Evolutionary conservation across 1,140 invertebrate genomes (phyloP), one percentile per base, ranked within the genome.

Genomic region (Steinernema khuongi): DNA sequence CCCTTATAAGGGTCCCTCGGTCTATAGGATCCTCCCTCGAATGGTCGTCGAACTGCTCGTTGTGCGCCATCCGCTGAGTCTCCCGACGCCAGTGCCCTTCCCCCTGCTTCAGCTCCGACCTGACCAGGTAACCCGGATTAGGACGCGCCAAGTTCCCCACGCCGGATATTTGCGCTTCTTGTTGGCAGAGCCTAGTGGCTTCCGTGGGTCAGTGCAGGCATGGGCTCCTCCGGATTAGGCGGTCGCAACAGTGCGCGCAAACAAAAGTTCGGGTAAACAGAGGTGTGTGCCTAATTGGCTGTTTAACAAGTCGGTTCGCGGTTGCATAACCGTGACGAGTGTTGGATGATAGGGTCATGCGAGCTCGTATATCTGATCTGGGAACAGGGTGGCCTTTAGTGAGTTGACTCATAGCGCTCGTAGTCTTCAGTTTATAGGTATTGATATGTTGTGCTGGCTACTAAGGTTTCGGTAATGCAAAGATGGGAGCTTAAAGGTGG

Each of bases 261-360:
- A 60, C 50, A 60, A 60, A 60, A 60, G 50, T 60, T 60, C 22
- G 50, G 7, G 22, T 22, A 60, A 60, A 60, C 50, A 60, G 7
- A 22, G 22, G 19, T 2, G 19, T 17, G 50, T 7, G 2, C 14
- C 22, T 60, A 60, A 60, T 60, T 60, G 50, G 50, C 50, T 60
- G 50, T 26, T 60, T 7, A 60, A 60, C 7, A 7, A 60, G 50
- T 4, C 7, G 14, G 50, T 14, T 7, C 50, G 50, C 11, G 14
- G 50, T 60, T 60, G 50, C 50, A 60, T 22, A 60, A 60, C 19
- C 4, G 50, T 60, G 50, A 60, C 50, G 50, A 60, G 50, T 22
- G 50, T 60, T 17, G 11, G 50, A 26, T 22, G 19, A 14, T 60
- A 14, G 50, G 50, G 50, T 60, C 50, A 60, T 60, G 7, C 7